These are phyloP conservation scores for Dendropsophus ebraccatus DNA, from an alignment of 2,113 vertebrate genomes.

Conservation along the genomic window DNA sequence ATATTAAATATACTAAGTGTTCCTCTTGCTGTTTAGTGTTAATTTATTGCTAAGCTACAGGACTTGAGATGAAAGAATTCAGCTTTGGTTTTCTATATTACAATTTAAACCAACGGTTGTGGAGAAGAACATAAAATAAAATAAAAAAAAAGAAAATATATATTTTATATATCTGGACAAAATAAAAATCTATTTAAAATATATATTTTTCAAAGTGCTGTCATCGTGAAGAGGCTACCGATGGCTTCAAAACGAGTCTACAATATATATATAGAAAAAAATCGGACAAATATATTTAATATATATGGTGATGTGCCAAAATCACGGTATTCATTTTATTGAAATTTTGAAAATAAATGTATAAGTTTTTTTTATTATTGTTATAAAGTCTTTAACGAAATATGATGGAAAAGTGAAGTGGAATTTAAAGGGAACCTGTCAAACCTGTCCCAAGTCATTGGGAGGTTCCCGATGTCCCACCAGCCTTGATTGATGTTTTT, in stretches of 20 bases:
- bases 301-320: not conserved
- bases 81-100: constrained; percentile 43
- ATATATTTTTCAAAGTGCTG: constrained; percentile 42
- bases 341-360: not conserved
- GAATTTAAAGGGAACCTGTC: too few relatives aligned
- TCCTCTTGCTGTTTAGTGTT: constrained; percentile 59
- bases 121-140: not conserved
- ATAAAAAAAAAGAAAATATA: not conserved
- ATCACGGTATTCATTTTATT: not conserved
- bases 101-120: not conserved
- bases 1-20: constrained; percentile 69
- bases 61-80: constrained; percentile 36
- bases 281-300: not conserved
- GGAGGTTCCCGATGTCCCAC: too few relatives aligned
- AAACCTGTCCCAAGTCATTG: too few relatives aligned
- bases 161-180: constrained; percentile 42
- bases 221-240: not conserved
- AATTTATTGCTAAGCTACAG: constrained; percentile 60
- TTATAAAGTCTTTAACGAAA: too few relatives aligned
- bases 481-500: too few relatives aligned
- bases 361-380: too few relatives aligned
- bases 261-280: not conserved
- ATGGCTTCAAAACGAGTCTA: not conserved
- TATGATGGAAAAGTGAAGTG: too few relatives aligned
- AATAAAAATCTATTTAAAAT: constrained; percentile 40